These are phyloP conservation scores for Cyanoramphus novaezelandiae DNA, from an alignment of 2,113 vertebrate genomes.

Conservation along the genomic window DNA sequence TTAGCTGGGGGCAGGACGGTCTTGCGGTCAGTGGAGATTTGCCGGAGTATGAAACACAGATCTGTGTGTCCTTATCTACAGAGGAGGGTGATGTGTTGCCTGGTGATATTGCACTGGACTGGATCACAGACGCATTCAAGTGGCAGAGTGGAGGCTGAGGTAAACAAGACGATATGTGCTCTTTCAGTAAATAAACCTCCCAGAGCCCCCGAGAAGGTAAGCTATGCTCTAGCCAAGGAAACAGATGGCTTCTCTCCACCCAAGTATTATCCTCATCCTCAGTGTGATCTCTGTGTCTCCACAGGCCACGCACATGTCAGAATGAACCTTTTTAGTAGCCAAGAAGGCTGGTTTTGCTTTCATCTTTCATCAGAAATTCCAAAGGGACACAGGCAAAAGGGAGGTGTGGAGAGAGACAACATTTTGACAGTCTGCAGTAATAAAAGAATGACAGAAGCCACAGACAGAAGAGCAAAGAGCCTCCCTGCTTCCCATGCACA, in stretches of 20 bases:
- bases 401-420: constrained; percentile 8
- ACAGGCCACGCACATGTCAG: background rate
- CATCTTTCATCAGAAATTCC: constrained; percentile 32
- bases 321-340: constrained; percentile 14
- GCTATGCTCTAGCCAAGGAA: background rate
- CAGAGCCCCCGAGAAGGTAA: background rate
- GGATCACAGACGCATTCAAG: background rate
- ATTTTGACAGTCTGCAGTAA: constrained; percentile 48
- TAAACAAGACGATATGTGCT: background rate
- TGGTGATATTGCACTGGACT: background rate
- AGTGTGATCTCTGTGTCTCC: background rate
- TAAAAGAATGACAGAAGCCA: constrained; percentile 47
- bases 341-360: constrained; percentile 21
- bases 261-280: background rate
- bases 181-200: background rate
- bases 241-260: constrained; percentile 3
- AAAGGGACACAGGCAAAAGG: constrained; percentile 4
- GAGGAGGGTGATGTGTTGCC: background rate
- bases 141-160: background rate
- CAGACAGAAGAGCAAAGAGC: constrained; percentile 12
- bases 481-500: constrained; percentile 49
- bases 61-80: background rate
- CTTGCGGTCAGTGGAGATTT: background rate
- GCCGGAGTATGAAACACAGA: background rate
- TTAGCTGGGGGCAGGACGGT: background rate